Evolutionary conservation across 2,113 vertebrate genomes (phyloP).

Genomic region (Clarias macrocephalus): DNA sequence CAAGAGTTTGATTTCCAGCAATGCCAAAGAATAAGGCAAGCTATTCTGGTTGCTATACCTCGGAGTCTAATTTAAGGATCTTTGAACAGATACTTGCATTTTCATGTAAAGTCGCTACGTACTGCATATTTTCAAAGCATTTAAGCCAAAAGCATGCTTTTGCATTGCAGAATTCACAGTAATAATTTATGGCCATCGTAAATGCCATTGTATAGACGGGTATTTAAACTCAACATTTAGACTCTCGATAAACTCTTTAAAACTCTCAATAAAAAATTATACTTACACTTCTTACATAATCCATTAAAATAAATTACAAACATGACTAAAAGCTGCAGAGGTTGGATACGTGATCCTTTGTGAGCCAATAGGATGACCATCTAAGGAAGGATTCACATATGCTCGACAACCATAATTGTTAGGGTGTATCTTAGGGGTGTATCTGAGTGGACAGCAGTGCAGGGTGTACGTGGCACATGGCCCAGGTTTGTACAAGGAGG

Average conservation of each 20-base stretch:
- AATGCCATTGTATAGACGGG: neutral
- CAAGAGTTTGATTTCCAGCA: neutral
- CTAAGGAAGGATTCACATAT: neutral
- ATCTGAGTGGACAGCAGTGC: neutral
- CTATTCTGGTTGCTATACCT: neutral
- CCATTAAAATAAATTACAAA: neutral
- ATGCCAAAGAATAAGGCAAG: neutral
- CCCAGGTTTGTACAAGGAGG: neutral
- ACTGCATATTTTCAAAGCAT: neutral
- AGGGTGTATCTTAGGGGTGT: neutral
- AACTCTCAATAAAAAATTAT: no score
- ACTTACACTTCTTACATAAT: constrained; percentile 14
- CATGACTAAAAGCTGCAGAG: neutral
- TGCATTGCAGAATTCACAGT: neutral
- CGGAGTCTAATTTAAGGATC: neutral
- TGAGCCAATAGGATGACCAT: neutral
- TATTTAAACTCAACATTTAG: no score
- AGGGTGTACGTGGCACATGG: neutral
- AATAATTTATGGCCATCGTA: neutral
- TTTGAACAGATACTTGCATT: neutral
- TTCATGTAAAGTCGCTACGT: neutral
- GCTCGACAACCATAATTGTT: neutral
- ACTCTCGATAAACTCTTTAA: no score
- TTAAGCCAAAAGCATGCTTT: neutral
- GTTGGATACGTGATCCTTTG: neutral